Percentiles rank a stretch among this genome's conserved stretches.
phyloP scores from a whole-genome alignment of 1,140 invertebrate species.

The Phocides pigmalion region DNA sequence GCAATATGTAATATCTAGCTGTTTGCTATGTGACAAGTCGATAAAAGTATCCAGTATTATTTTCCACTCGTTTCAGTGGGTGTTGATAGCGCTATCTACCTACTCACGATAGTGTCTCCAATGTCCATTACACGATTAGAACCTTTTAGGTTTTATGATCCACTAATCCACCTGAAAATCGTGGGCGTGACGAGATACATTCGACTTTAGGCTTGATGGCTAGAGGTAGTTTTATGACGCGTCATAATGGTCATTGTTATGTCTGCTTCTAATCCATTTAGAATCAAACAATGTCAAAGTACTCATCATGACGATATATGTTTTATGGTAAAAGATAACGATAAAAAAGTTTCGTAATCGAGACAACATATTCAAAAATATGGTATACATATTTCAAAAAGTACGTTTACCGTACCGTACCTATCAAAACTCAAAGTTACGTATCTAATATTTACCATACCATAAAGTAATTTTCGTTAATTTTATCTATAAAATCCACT shows the following conservation, averaged over 20 bases:
- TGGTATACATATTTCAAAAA: too few relatives aligned
- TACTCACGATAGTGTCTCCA: constrained; percentile 37
- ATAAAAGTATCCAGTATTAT: constrained; percentile 10
- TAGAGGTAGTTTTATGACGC: constrained; percentile 21
- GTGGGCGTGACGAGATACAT: constrained; percentile 42
- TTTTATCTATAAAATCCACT: too few relatives aligned
- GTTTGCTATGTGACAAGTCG: too few relatives aligned
- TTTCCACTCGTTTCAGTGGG: constrained; percentile 24
- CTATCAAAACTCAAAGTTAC: too few relatives aligned
- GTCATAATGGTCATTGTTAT: not conserved
- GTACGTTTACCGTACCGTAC: too few relatives aligned
- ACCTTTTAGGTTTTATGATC: constrained; percentile 58
- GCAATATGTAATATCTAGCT: too few relatives aligned
- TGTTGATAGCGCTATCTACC: constrained; percentile 41
- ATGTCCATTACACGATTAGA: constrained; percentile 65
- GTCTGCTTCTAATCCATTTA: not conserved
- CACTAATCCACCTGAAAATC: constrained; percentile 52
- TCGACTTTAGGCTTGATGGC: constrained; percentile 25
- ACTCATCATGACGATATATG: too few relatives aligned
- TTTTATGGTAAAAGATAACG: too few relatives aligned
- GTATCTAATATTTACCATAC: too few relatives aligned
- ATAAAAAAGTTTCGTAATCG: too few relatives aligned
- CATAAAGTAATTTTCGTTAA: too few relatives aligned
- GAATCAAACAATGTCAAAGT: not conserved
- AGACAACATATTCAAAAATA: too few relatives aligned